Percentiles rank a stretch among this genome's conserved stretches.
Evolutionary conservation across 2,888 invertebrate genomes (phyloP).

Genomic region (Sceliomorpha sp.): DNA sequence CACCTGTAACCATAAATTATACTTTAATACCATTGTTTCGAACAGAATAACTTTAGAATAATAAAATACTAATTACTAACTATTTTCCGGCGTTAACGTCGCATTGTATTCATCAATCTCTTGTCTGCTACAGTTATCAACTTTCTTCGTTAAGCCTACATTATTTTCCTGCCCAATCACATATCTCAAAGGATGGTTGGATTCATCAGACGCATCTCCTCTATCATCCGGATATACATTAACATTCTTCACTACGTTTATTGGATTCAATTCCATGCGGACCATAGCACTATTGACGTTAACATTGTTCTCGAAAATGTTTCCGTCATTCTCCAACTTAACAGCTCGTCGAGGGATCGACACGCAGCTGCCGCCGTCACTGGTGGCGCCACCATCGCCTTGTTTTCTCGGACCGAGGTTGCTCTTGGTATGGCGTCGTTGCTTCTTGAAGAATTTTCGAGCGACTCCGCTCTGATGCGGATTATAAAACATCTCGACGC

Average conservation of each 20-base stretch:
- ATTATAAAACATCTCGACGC: slow-evolving; percentile 93
- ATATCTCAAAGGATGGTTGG: slow-evolving; percentile 72
- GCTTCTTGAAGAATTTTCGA: slow-evolving; percentile 94
- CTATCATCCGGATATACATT: slow-evolving; percentile 85
- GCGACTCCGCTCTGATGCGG: slow-evolving; percentile 96
- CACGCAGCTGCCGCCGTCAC: slow-evolving; percentile 82
- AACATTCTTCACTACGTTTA: slow-evolving; percentile 84
- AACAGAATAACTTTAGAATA: too few relatives aligned
- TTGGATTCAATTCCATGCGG: slow-evolving; percentile 85
- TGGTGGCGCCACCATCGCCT: slow-evolving; percentile 83
- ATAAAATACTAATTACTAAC: too few relatives aligned
- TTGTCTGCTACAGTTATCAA: slow-evolving; percentile 60
- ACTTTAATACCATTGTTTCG: too few relatives aligned
- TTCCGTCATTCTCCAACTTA: slow-evolving; percentile 79
- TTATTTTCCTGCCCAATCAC: slow-evolving; percentile 78
- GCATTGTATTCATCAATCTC: slow-evolving; percentile 42
- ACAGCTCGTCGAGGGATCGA: slow-evolving; percentile 80
- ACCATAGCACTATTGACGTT: slow-evolving; percentile 92
- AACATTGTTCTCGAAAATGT: slow-evolving; percentile 86
- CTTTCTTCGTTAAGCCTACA: slow-evolving; percentile 55
- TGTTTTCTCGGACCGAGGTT: slow-evolving; percentile 85
- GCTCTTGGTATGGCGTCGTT: slow-evolving; percentile 86
- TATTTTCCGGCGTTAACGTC: slow-evolving; percentile 40
- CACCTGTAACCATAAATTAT: too few relatives aligned
- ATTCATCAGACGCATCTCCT: slow-evolving; percentile 78